Evolutionary conservation across 2,797 vertebrate genomes (phyloP), one percentile per base, ranked within the genome.

Genomic region (Sebastes matsubarae): DNA sequence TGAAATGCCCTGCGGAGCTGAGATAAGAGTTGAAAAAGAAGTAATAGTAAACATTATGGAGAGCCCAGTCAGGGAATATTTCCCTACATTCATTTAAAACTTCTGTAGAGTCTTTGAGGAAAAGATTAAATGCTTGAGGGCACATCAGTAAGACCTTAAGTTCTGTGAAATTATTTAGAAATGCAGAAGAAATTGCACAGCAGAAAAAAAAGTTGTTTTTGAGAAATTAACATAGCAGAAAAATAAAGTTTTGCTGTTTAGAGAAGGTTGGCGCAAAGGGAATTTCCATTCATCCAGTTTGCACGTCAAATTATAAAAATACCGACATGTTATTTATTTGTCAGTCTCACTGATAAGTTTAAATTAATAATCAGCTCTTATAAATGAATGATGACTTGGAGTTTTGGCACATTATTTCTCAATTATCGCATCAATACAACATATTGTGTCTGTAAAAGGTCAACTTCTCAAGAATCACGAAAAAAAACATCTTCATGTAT

Each of bases 1-100:
- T 68, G 75, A 78, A 74, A 80, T 34, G 27, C 36, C 58, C 75
- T 65, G 71, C 14, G 6, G 42, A 54, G 66, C 68, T 68, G 46
- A 69, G 73, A 68, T 69, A 72, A 69, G 52, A 66, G 42, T 16
- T 69, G 4, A 73, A 46, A 50, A 29, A 75, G 6, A 68, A 60
- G 32, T 30, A 11, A 67, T n/a, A 25, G 46, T 75, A 57, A 70
- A 73, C 34, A 50, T 60, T 36, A 29, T 24, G 25, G 25, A 36
- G 34, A 78, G 38, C 18, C 5, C 73, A 42, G 66, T 58, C 12
- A 9, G 10, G 50, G 25, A 36, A 71, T 20, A 57, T 79, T 68
- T 79, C 7, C 34, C 18, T 36, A 9, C 50, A 64, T 68, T 59
- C 29, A 46, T 54, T 25, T 32, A 12, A 46, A 71, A 50, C 14